phyloP scores from a whole-genome alignment of 2,888 invertebrate genomes.

The Mythimna ferrago region DNA sequence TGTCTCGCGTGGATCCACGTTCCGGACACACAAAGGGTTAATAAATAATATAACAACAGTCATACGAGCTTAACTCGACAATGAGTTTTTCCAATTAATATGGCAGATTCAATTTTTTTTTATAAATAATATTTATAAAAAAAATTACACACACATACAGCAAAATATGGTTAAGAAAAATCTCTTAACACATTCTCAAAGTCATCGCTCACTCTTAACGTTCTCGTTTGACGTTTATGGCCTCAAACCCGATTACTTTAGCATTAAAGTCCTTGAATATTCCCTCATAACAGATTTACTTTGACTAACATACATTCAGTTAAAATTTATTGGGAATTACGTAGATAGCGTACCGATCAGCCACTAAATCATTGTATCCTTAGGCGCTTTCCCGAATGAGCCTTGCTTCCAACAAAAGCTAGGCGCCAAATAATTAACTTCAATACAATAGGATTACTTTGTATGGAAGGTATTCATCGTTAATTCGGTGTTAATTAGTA shows the following conservation, averaged over 20 bases:
- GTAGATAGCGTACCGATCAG: conserved; percentile 52
- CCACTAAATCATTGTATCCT: conserved; percentile 56
- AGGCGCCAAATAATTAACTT: conserved; percentile 18
- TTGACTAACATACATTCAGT: conserved; percentile 59
- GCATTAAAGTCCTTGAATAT: conserved; percentile 56
- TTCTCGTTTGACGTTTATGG: conserved; percentile 54
- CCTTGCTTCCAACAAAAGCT: conserved; percentile 47
- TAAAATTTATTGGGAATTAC: conserved; percentile 62
- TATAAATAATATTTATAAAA: not conserved
- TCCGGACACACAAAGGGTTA: too few species aligned
- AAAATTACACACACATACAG: not conserved
- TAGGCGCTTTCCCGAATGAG: conserved; percentile 33
- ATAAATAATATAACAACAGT: too few species aligned
- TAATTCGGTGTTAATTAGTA: conserved; percentile 4
- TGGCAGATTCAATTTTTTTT: too few species aligned
- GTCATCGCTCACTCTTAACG: conserved; percentile 57
- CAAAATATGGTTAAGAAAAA: conserved; percentile 30
- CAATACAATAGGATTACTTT: conserved; percentile 8
- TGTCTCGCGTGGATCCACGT: too few species aligned
- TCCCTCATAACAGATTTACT: conserved; percentile 55
- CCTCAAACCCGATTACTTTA: conserved; percentile 52
- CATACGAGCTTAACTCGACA: too few species aligned
- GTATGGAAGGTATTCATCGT: not conserved
- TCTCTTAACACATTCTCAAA: conserved; percentile 31
- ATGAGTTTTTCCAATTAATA: too few species aligned